These are phyloP conservation scores for Uromys caudimaculatus DNA, from an alignment of 2,797 vertebrate genomes.

Conservation along the genomic window DNA sequence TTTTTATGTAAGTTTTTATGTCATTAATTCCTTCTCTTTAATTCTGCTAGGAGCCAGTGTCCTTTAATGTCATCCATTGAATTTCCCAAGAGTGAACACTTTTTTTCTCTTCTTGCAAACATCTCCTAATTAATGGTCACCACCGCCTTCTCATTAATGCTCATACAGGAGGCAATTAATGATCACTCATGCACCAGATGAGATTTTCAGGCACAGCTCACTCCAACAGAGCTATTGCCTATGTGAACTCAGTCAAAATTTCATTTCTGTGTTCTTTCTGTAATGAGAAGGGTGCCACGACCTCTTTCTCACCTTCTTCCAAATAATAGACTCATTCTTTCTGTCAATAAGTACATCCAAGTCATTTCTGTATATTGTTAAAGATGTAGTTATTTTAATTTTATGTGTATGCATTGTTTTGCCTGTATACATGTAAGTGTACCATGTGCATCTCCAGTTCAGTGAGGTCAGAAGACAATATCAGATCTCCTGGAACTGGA, in stretches of 20 bases:
- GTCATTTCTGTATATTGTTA: not conserved
- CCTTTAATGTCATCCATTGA: slow-evolving; percentile 71
- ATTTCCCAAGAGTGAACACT: slow-evolving; percentile 70
- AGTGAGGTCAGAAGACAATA: not conserved
- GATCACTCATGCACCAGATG: slow-evolving; percentile 77
- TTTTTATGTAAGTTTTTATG: slow-evolving; percentile 63
- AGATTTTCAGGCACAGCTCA: slow-evolving; percentile 63
- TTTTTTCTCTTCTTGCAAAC: slow-evolving; percentile 72
- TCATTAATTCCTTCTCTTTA: slow-evolving; percentile 67
- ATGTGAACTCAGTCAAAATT: slow-evolving; percentile 66
- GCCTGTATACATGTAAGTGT: not conserved
- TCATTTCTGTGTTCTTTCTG: slow-evolving; percentile 44
- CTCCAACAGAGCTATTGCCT: slow-evolving; percentile 31
- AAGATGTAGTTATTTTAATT: not conserved
- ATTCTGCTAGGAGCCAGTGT: slow-evolving; percentile 62
- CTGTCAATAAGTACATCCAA: slow-evolving; percentile 3
- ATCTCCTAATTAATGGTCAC: slow-evolving; percentile 79
- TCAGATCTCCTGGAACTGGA: not conserved
- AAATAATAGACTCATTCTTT: not conserved
- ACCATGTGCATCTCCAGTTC: not conserved
- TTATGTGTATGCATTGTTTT: too few species aligned
- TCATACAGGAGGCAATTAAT: slow-evolving; percentile 78
- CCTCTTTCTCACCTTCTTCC: slow-evolving; percentile 15
- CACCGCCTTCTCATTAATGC: slow-evolving; percentile 71
- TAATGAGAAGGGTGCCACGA: not conserved